Evolutionary conservation across 2,113 vertebrate species (phyloP), one percentile per base, ranked within the genome.

Genomic region (Oncorhynchus gorbuscha): DNA sequence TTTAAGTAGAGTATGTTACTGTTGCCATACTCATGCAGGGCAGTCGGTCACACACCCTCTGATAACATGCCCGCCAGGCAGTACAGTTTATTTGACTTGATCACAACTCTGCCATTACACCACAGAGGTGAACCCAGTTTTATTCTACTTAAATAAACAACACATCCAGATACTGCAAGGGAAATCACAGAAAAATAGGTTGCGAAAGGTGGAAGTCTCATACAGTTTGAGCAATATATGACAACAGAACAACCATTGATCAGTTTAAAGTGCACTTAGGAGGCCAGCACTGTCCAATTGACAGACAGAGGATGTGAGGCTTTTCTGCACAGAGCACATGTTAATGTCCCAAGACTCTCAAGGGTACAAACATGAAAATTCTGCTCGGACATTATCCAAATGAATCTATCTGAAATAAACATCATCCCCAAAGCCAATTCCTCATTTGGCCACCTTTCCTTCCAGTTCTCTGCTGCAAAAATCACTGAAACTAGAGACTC

Each of bases 131-230:
- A 68, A 83, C 75, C 66, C 75, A 72, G 70, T 55, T 66, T 32
- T 2, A 65, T 76, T 62, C 72, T 30, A 2, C 71, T 76, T 74
- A 78, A 65, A 79, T 62, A 81, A 81, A 85, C 75, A 83, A 1
- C 3, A 62, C 26, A 39, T 61, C 14, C 14, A 45, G 28, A 72
- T 55, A 76, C 9, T 14, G 24, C 67, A 26, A 24, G 35, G 62
- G 22, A 32, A 45, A 45, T 11, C 9, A 55, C 51, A 55, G 13
- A 55, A 18, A 45, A 55, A 55, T 55, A 55, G 51, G 4, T 55
- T 55, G 51, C 61, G 22, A 35, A 62, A 62, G 4, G 5, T n/a
- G n/a, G n/a, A 45, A 45, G 39, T 45, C n/a, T 62, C n/a, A 24
- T 5, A 62, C 70, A 58, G 64, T 12, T 49, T 61, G 74, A 22